Evolutionary conservation across 2,888 invertebrate species (phyloP).

Genomic region (Zonitis immaculata): DNA sequence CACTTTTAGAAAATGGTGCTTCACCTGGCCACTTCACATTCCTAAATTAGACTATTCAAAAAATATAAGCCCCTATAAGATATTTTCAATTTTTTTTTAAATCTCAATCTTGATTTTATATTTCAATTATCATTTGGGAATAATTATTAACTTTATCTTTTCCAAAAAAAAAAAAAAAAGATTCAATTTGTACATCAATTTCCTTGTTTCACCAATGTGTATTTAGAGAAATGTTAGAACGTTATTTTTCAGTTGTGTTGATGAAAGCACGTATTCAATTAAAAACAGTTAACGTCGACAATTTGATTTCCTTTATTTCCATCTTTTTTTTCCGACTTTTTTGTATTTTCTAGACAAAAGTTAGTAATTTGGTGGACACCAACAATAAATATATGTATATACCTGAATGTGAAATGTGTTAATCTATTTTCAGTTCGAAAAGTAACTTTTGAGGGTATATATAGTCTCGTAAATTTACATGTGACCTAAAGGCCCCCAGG

Average conservation of each 20-base stretch:
- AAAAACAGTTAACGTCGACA: conserved; percentile 1
- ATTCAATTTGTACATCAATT: neutral
- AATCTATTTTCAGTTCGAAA: conserved; percentile 20
- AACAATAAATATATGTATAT: neutral
- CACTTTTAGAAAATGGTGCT: neutral
- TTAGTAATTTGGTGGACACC: neutral
- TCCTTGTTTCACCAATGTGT: neutral
- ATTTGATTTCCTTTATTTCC: neutral
- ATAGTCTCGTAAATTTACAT: conserved; percentile 24
- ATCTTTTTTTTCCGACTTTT: neutral
- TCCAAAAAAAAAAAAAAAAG: too few species aligned
- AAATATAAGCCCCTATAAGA: neutral
- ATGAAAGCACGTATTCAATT: neutral
- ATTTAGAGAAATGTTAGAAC: neutral
- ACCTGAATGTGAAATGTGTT: conserved; percentile 21
- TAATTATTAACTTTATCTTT: too few species aligned
- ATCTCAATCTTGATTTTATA: too few species aligned
- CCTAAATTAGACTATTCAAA: neutral
- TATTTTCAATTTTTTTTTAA: too few species aligned
- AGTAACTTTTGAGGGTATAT: conserved; percentile 15
- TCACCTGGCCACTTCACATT: neutral
- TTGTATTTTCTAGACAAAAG: neutral
- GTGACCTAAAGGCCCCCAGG: conserved; percentile 8
- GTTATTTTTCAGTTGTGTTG: neutral
- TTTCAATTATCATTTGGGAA: too few species aligned